Conservation (phyloP, 1,140 invertebrate genomes). For the Rhagoletis pomonella region DNA sequence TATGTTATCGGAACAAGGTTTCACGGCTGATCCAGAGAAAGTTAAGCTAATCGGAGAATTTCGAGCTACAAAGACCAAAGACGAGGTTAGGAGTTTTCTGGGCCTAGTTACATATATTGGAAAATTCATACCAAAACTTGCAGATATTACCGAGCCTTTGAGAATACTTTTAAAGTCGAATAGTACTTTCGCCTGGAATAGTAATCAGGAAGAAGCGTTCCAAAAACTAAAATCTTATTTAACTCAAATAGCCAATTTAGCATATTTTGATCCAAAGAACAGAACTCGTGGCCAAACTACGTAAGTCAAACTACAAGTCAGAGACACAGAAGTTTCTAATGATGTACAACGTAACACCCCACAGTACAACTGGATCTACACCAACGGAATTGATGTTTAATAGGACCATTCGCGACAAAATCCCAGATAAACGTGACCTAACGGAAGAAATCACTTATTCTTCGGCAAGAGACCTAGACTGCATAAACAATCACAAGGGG, state of each 20-base stretch:
- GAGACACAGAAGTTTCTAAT: conserved; percentile 57
- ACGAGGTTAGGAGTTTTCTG: conserved; percentile 69
- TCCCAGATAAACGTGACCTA: neutral
- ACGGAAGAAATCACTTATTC: neutral
- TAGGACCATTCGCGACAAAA: neutral
- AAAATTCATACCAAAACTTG: conserved; percentile 68
- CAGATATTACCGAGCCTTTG: conserved; percentile 59
- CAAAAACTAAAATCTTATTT: too few relatives aligned
- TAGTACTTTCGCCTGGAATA: too few relatives aligned
- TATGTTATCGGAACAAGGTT: conserved; percentile 68
- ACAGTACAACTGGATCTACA: conserved; percentile 59
- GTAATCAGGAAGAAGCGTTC: too few relatives aligned
- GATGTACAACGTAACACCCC: conserved; percentile 62
- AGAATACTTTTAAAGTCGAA: too few relatives aligned
- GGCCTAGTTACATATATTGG: conserved; percentile 72
- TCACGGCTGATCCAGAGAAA: conserved; percentile 61
- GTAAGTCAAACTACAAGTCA: conserved; percentile 51
- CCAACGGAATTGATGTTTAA: conserved; percentile 43
- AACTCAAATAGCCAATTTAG: too few relatives aligned
- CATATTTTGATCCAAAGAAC: too few relatives aligned
- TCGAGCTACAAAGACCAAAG: conserved; percentile 63
- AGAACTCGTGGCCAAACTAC: neutral
- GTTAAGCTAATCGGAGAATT: conserved; percentile 68
- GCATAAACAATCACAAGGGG: conserved; percentile 14
- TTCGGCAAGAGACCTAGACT: conserved; percentile 53